These are phyloP conservation scores for Tapirus terrestris DNA, from an alignment of 2,113 vertebrate species.

Conservation along the genomic window DNA sequence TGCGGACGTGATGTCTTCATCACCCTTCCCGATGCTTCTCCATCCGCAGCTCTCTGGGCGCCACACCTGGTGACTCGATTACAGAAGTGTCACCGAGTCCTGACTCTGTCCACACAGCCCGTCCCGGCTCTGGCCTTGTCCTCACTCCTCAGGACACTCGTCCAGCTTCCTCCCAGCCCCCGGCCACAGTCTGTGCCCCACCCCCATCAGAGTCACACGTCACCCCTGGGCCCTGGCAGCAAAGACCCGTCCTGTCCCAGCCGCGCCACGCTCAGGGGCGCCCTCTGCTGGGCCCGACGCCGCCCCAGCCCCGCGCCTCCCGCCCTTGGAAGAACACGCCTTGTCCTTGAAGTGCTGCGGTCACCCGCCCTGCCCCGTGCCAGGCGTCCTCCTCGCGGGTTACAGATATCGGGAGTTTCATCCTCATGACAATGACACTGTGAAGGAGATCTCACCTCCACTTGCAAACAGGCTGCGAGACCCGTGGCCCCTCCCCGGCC, in stretches of 20 bases:
- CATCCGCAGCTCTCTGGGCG: no score
- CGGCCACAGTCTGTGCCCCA: no score
- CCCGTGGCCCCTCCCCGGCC: background rate
- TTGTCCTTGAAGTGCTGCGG: background rate
- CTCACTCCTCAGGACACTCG: background rate
- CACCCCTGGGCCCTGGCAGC: background rate
- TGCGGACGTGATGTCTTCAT: background rate
- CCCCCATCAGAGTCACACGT: background rate
- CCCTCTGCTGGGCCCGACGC: background rate
- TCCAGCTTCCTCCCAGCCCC: background rate
- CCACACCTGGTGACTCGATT: background rate
- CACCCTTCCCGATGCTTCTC: accelerated
- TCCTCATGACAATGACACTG: accelerated
- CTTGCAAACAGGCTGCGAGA: background rate
- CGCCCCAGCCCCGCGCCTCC: background rate
- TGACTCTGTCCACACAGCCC: background rate
- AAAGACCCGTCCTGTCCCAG: background rate
- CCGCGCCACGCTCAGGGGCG: background rate
- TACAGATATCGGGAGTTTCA: background rate
- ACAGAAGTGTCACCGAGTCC: background rate
- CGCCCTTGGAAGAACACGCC: background rate
- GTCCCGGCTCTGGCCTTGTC: background rate
- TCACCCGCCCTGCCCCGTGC: background rate
- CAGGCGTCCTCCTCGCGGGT: background rate
- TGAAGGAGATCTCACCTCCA: background rate